phyloP scores from a whole-genome alignment of 2,113 vertebrate species.

The Myotis brandtii region DNA sequence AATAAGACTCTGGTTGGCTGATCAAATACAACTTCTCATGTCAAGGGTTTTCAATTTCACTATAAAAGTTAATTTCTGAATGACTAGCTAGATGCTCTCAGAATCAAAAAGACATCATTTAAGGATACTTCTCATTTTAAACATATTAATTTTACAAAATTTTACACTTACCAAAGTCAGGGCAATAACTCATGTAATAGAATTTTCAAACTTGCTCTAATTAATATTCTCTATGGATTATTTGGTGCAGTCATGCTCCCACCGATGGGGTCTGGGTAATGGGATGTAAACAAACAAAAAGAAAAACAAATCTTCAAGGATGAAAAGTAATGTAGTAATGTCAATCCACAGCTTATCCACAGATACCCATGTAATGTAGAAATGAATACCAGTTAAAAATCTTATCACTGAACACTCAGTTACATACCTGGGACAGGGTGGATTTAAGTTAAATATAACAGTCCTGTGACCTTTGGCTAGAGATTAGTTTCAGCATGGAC shows the following conservation, averaged over 20 bases:
- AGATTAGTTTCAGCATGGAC: background rate
- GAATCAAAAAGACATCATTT: background rate
- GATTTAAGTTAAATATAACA: background rate
- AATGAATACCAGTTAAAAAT: background rate
- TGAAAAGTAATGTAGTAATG: background rate
- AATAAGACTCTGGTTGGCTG: constrained; percentile 10
- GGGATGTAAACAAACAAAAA: background rate
- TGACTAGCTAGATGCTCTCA: constrained; percentile 21
- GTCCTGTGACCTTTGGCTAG: background rate
- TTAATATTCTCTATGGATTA: background rate
- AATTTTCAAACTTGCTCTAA: constrained; percentile 6
- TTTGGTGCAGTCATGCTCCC: background rate
- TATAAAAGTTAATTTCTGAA: constrained; percentile 32
- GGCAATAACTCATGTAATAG: background rate
- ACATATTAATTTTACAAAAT: background rate
- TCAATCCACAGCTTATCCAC: background rate
- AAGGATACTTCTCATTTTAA: background rate
- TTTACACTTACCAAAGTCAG: background rate
- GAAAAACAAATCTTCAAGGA: background rate
- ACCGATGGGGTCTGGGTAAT: background rate
- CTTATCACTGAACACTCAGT: background rate
- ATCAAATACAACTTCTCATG: constrained; percentile 31
- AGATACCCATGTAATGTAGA: background rate
- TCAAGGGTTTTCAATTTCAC: background rate
- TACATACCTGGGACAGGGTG: background rate